These are phyloP conservation scores for Adela reaumurella DNA, from an alignment of 2,888 invertebrate species.

Conservation along the genomic window DNA sequence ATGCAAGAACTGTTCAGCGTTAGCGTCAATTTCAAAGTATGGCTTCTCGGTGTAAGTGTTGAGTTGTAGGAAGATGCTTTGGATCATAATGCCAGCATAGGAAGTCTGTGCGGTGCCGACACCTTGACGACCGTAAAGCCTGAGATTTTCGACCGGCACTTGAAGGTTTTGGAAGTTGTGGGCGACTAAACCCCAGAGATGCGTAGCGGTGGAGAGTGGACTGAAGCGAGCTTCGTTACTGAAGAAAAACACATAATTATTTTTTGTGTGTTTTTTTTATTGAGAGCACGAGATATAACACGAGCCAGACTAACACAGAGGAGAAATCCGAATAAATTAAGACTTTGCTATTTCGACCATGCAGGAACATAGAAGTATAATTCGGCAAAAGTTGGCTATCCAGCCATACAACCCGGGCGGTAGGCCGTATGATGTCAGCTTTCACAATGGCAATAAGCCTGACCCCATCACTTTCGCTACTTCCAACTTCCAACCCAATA, in stretches of 20 bases:
- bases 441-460: no score
- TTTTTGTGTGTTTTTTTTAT: no score
- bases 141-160: conserved; percentile 24
- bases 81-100: conserved; percentile 28
- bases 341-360: no score
- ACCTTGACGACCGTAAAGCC: conserved; percentile 23
- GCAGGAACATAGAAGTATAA: no score
- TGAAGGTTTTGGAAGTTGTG: conserved; percentile 29
- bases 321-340: no score
- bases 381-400: no score
- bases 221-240: conserved; percentile 22
- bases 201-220: conserved; percentile 24
- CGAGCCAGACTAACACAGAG: no score
- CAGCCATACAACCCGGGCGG: no score
- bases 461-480: no score
- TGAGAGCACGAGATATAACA: no score
- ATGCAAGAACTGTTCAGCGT: conserved; percentile 29
- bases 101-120: conserved; percentile 20
- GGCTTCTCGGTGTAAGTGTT: conserved; percentile 31
- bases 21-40: conserved; percentile 24
- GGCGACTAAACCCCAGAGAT: conserved; percentile 36
- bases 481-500: no score
- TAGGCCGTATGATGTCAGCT: no score
- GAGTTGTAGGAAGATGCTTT: conserved; percentile 22
- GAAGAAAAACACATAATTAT: conserved; percentile 10